phyloP scores from a whole-genome alignment of 2,888 invertebrate genomes.

The Belgica antarctica region DNA sequence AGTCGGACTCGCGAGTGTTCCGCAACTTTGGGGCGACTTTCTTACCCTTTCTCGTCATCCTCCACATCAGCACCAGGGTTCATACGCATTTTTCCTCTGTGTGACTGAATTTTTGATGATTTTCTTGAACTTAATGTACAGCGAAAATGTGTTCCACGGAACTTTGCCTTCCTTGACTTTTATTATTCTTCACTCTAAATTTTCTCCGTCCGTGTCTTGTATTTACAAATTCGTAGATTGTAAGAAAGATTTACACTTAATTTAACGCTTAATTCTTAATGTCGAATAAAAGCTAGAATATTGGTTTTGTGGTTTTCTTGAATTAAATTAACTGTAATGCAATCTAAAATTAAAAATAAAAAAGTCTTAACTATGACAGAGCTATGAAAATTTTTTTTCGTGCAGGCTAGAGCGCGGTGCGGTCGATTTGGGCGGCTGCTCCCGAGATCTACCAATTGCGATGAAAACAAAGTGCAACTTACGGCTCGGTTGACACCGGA shows the following conservation, averaged over 20 bases:
- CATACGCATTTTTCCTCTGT: constrained; percentile 46
- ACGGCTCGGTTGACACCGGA: too few relatives aligned
- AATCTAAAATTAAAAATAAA: constrained; percentile 44
- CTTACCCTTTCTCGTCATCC: constrained; percentile 47
- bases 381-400: too few relatives aligned
- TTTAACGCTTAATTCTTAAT: constrained; percentile 37
- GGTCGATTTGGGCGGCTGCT: too few relatives aligned
- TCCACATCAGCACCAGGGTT: constrained; percentile 47
- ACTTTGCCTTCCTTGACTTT: constrained; percentile 5
- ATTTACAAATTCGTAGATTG: constrained; percentile 37
- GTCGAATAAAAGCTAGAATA: constrained; percentile 41
- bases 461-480: too few relatives aligned
- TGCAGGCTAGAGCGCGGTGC: too few relatives aligned
- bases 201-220: constrained; percentile 23
- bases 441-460: too few relatives aligned
- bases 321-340: constrained; percentile 36
- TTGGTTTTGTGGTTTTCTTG: constrained; percentile 37
- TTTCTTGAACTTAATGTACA: constrained; percentile 29
- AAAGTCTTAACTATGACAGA: constrained; percentile 28
- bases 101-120: constrained; percentile 42
- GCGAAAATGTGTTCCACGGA: constrained; percentile 31
- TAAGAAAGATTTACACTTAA: constrained; percentile 41
- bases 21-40: too few relatives aligned
- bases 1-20: not conserved
- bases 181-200: constrained; percentile 1